phyloP scores from a whole-genome alignment of 2,888 invertebrate species.

The Didymodactylos carnosus region DNA sequence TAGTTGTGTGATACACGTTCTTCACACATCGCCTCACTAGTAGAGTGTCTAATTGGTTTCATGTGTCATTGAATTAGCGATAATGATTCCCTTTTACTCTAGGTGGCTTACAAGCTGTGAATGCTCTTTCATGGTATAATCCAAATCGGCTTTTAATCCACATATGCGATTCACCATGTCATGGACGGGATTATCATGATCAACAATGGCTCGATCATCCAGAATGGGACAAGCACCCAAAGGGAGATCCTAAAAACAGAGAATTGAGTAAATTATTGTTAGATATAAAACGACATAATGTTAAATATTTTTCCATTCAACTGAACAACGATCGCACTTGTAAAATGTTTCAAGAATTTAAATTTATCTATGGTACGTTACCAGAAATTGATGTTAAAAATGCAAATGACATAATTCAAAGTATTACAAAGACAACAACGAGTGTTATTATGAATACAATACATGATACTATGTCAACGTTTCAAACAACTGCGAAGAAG shows the following conservation, averaged over 20 bases:
- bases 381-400: neutral
- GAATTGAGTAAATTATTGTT: neutral
- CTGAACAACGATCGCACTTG: neutral
- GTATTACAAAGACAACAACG: neutral
- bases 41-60: no score
- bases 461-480: neutral
- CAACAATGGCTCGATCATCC: neutral
- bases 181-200: conserved; percentile 5
- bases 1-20: no score
- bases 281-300: neutral
- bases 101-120: neutral
- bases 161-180: conserved; percentile 9
- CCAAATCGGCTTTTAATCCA: conserved; percentile 2
- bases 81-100: neutral
- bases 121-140: neutral
- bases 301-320: neutral
- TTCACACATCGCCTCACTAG: no score
- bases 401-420: neutral
- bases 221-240: neutral
- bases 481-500: neutral
- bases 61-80: neutral
- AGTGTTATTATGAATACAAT: neutral
- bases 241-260: neutral
- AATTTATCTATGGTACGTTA: neutral
- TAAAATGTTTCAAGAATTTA: neutral